A percentile compares a stretch with the other conserved stretches of the same genome.
Evolutionary conservation across 1,140 invertebrate species (phyloP).

Genomic region (Chymomyza costata): DNA sequence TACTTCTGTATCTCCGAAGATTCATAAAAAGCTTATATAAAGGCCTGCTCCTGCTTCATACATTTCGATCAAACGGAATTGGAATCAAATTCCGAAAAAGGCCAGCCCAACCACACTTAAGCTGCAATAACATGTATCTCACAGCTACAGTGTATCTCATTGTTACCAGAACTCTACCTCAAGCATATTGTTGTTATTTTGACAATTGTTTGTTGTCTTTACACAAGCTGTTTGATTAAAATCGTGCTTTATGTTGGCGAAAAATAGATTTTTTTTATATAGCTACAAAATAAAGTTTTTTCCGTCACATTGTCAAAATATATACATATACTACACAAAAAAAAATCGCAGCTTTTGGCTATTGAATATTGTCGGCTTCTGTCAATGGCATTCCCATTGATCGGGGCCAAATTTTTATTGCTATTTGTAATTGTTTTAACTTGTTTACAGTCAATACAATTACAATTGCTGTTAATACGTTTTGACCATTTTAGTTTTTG

Average conservation of each 20-base stretch:
- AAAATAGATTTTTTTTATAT: too few species aligned
- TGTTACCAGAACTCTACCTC: background rate
- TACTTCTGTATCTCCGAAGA: too few species aligned
- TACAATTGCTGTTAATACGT: constrained; percentile 49
- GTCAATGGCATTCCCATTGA: constrained; percentile 17
- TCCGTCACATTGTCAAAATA: constrained; percentile 57
- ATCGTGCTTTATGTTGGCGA: constrained; percentile 47
- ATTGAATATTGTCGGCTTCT: constrained; percentile 51
- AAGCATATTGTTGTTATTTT: background rate
- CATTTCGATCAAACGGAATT: too few species aligned
- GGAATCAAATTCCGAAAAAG: too few species aligned
- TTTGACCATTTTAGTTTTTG: constrained; percentile 55
- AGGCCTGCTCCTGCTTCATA: too few species aligned
- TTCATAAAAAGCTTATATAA: too few species aligned
- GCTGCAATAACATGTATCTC: too few species aligned
- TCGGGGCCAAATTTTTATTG: constrained; percentile 25
- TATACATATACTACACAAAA: too few species aligned
- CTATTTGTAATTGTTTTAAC: constrained; percentile 21
- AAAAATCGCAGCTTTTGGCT: constrained; percentile 54
- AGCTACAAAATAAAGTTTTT: too few species aligned
- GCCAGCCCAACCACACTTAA: too few species aligned
- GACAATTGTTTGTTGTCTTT: background rate
- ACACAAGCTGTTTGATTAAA: constrained; percentile 37
- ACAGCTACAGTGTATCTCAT: too few species aligned
- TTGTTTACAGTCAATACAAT: constrained; percentile 30